These are phyloP conservation scores for Ctena decussata DNA, from an alignment of 2,888 invertebrate genomes.

Conservation along the genomic window DNA sequence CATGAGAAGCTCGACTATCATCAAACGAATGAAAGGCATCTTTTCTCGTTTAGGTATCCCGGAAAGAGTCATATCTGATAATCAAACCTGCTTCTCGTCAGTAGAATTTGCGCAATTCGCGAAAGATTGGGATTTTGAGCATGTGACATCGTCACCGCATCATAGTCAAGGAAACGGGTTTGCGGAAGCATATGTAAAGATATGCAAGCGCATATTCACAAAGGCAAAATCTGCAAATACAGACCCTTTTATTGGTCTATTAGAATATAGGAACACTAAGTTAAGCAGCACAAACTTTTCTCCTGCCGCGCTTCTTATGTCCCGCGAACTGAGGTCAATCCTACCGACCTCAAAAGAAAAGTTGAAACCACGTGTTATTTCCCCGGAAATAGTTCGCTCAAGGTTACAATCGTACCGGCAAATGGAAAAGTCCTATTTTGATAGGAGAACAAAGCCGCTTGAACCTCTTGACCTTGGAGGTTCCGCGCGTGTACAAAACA, in stretches of 20 bases:
- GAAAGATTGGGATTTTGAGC: not conserved
- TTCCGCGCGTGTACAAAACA: not conserved
- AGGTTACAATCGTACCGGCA: not conserved
- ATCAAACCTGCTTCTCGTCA: not conserved
- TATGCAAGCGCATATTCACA: slow-evolving; percentile 8
- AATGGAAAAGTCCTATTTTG: slow-evolving; percentile 2
- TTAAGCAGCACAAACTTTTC: not conserved
- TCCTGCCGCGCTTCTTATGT: slow-evolving; percentile 4
- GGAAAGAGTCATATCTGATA: slow-evolving; percentile 10
- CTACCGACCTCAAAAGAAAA: not conserved
- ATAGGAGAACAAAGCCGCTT: not conserved
- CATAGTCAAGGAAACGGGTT: not conserved
- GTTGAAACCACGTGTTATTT: not conserved
- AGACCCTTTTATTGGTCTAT: slow-evolving; percentile 1
- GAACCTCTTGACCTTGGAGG: slow-evolving; percentile 1
- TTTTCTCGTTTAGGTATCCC: slow-evolving; percentile 10
- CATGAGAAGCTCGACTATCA: slow-evolving; percentile 6
- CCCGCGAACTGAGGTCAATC: not conserved
- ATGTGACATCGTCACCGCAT: not conserved
- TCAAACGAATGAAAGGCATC: slow-evolving; percentile 15
- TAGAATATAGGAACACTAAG: not conserved
- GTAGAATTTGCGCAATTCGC: not conserved
- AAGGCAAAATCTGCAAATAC: not conserved
- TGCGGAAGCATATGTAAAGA: not conserved
- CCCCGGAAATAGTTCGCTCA: not conserved